phyloP scores from a whole-genome alignment of 1,140 invertebrate species.

The Spodoptera litura region DNA sequence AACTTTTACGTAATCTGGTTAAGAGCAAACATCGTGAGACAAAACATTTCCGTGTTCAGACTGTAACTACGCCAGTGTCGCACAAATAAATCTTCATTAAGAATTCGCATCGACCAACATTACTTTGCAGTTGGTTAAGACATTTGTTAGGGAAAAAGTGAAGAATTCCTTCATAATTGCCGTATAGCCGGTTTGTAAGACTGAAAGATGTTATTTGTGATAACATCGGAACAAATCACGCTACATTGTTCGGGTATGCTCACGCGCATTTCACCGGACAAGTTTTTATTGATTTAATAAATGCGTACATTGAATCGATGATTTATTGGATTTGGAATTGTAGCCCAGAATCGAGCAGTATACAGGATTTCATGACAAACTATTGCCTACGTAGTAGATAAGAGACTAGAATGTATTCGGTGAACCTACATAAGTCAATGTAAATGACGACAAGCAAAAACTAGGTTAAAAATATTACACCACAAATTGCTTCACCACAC shows the following conservation, averaged over 20 bases:
- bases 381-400: too few relatives aligned
- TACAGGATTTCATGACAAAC: too few relatives aligned
- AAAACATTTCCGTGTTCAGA: neutral
- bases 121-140: neutral
- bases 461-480: too few relatives aligned
- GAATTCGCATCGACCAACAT: slow-evolving; percentile 12
- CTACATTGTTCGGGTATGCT: slow-evolving; percentile 24
- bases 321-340: too few relatives aligned
- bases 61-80: neutral
- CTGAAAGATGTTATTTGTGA: slow-evolving; percentile 26
- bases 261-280: slow-evolving; percentile 41
- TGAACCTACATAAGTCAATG: too few relatives aligned
- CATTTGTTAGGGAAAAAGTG: slow-evolving; percentile 23
- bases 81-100: slow-evolving; percentile 39
- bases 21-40: neutral
- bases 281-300: slow-evolving; percentile 3
- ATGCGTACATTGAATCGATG: neutral
- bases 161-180: slow-evolving; percentile 26
- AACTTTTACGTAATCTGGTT: slow-evolving; percentile 8
- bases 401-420: too few relatives aligned
- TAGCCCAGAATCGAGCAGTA: too few relatives aligned
- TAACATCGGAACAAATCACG: slow-evolving; percentile 36
- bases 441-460: too few relatives aligned
- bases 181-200: slow-evolving; percentile 6
- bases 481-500: too few relatives aligned